A percentile compares a stretch with the other conserved stretches of the same genome.
phyloP scores from a whole-genome alignment of 23 tunicate species.

The Styela clava region DNA sequence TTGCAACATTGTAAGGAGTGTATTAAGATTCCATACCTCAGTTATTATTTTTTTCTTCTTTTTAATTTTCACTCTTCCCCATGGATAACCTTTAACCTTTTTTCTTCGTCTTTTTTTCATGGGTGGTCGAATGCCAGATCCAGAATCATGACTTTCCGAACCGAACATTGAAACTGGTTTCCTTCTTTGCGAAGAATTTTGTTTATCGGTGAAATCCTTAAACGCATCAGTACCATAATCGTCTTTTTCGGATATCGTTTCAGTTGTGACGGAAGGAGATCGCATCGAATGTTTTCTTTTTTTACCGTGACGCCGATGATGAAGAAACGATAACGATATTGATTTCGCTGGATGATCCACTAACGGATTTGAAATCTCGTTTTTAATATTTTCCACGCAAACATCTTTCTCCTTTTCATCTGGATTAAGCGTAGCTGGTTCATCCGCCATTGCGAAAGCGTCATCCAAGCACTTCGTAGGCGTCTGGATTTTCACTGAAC shows the following conservation, averaged over 20 bases:
- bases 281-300: slow-evolving; percentile 6
- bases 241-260: slow-evolving; percentile 1
- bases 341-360: background rate
- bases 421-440: background rate
- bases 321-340: background rate
- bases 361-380: background rate
- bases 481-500: background rate
- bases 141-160: background rate
- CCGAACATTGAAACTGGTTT: background rate
- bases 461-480: background rate
- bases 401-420: background rate
- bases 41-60: slow-evolving; percentile 37
- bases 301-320: background rate
- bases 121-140: slow-evolving; percentile 6
- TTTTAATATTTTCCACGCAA: background rate
- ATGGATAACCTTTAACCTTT: slow-evolving; percentile 81
- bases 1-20: too few relatives aligned
- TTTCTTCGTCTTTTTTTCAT: slow-evolving; percentile 40
- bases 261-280: background rate
- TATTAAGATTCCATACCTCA: background rate
- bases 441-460: slow-evolving; percentile 8
- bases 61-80: slow-evolving; percentile 59
- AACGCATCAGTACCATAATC: background rate
- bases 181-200: background rate
- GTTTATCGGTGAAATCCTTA: background rate